A percentile compares a stretch with the other conserved stretches of the same genome.
Conservation (phyloP, 2,797 vertebrate species). For the Chaunax sp. region DNA sequence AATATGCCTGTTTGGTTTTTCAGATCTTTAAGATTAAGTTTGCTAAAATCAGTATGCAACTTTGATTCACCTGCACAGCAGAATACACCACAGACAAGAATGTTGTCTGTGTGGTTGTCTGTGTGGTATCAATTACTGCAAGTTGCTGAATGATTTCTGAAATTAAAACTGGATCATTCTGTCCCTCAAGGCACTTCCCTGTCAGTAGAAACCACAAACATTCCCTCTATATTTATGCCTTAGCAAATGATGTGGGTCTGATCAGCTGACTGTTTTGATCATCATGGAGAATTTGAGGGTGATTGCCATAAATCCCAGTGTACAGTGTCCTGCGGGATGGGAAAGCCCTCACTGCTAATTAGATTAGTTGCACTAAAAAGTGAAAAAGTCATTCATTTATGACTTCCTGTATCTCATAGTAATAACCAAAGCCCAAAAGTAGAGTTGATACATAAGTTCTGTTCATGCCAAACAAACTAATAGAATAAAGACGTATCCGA, state of each 20-base stretch:
- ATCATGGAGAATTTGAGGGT: background rate
- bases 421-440: background rate
- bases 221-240: slow-evolving; percentile 27
- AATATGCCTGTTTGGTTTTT: too few relatives aligned
- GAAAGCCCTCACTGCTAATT: slow-evolving; percentile 2
- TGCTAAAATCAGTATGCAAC: too few relatives aligned
- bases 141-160: too few relatives aligned
- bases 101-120: too few relatives aligned
- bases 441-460: too few relatives aligned
- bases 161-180: too few relatives aligned
- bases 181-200: slow-evolving; percentile 27
- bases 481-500: too few relatives aligned
- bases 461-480: background rate
- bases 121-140: too few relatives aligned
- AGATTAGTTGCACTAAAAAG: background rate
- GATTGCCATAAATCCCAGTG: slow-evolving; percentile 24
- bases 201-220: slow-evolving; percentile 47
- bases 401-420: background rate
- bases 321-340: background rate
- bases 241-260: background rate
- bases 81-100: too few relatives aligned
- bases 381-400: background rate
- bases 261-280: slow-evolving; percentile 19
- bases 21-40: too few relatives aligned
- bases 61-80: too few relatives aligned